Evolutionary conservation across 2,888 invertebrate genomes (phyloP), one percentile per base, ranked within the genome.

Genomic region (Ptilodon capucinus): DNA sequence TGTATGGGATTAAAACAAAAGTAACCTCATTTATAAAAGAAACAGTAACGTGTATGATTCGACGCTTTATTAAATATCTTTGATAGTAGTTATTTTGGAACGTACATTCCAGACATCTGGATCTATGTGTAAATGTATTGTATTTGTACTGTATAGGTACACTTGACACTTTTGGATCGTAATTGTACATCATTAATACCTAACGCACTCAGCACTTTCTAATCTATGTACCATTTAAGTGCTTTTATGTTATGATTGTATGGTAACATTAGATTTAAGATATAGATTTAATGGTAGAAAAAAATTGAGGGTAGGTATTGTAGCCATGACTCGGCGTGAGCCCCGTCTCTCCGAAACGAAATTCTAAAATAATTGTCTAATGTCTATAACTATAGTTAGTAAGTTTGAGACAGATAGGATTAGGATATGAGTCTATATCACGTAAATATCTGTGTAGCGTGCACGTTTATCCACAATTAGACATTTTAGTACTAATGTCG

Each of bases 351-450:
- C 79, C 76, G 86, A 86, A 89, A 90, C 86, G 85, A 90, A 86
- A 90, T 89, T 90, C 88, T 88, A 90, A 90, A 89, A 74, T 84
- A 78, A 71, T 69, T 78, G 74, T 81, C 68, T 88, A 86, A 81
- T 76, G 68, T 72, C 59, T 84, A n/a, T n/a, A n/a, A n/a, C n/a
- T n/a, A n/a, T n/a, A 86, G 79, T 40, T 48, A 51, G n/a, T 84
- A 84, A 84, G 80, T 68, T 74, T 50, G 67, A 62, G 59, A 71
- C 65, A 71, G 62, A 52, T 77, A 76, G 66, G 48, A 57, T 14
- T 72, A 68, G 69, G 57, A 18, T 53, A 50, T 52, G 41, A 61
- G 64, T 62, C 53, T 67, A 52, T 61, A 45, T 54, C 11, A 46
- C 46, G 1, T 46, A 44, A 50, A 51, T 46, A 30, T 57, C 53